These are phyloP conservation scores for Plutella xylostella DNA, from an alignment of 2,888 invertebrate genomes.

Conservation along the genomic window DNA sequence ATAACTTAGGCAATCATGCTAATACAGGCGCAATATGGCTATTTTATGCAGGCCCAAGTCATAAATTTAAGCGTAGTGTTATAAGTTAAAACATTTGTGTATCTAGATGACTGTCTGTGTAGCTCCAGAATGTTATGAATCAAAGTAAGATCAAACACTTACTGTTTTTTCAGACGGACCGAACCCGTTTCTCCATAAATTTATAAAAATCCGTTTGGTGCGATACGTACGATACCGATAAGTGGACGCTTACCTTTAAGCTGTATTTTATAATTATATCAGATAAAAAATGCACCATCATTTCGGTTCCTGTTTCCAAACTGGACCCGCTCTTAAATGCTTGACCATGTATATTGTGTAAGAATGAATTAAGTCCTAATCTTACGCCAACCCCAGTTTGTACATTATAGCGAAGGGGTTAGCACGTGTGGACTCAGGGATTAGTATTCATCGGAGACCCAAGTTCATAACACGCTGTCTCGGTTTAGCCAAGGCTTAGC, in stretches of 20 bases:
- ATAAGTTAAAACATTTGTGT: no score
- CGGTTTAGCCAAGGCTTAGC: conserved; percentile 10
- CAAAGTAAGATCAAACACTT: not conserved
- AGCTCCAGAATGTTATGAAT: no score
- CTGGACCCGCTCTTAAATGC: not conserved
- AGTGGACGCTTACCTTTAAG: not conserved
- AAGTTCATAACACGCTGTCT: conserved; percentile 20
- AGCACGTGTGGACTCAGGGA: conserved; percentile 26
- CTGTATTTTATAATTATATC: not conserved
- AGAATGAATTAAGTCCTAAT: conserved; percentile 10
- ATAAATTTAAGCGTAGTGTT: not conserved
- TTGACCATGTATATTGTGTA: not conserved
- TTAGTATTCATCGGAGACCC: conserved; percentile 37
- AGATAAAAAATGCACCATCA: not conserved
- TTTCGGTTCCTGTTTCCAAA: not conserved
- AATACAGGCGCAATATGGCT: conserved; percentile 48
- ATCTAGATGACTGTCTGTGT: not conserved
- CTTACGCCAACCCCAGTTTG: conserved; percentile 15
- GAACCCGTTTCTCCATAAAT: not conserved
- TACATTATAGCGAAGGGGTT: not conserved
- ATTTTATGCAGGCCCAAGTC: conserved; percentile 25
- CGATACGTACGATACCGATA: no score
- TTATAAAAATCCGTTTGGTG: no score
- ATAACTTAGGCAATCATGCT: conserved; percentile 55
- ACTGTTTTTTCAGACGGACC: not conserved